A percentile compares a stretch with the other conserved stretches of the same genome.
Conservation (phyloP, 2,113 vertebrate genomes). For the Arenaria interpres region DNA sequence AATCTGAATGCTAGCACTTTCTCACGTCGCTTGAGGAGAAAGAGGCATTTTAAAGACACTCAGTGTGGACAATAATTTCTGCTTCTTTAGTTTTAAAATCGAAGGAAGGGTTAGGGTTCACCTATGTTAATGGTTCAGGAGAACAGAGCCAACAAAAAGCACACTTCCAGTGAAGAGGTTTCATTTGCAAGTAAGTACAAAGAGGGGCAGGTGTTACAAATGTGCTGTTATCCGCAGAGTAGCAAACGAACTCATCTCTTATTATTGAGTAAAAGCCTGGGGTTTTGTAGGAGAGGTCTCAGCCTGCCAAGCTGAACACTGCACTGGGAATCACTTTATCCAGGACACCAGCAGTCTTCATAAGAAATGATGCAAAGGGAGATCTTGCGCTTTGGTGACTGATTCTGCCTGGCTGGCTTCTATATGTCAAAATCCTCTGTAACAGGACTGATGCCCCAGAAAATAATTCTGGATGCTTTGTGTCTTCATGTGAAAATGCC, state of each 20-base stretch:
- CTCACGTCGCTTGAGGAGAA: not conserved
- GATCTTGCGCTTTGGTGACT: not conserved
- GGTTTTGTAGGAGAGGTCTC: not conserved
- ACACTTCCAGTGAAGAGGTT: not conserved
- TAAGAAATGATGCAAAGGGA: not conserved
- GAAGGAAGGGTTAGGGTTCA: not conserved
- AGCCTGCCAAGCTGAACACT: not conserved
- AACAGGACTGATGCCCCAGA: not conserved
- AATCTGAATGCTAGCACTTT: not conserved
- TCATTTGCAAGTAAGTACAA: not conserved
- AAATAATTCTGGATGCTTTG: not conserved
- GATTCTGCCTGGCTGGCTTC: not conserved
- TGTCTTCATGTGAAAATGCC: not conserved
- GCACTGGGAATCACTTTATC: not conserved
- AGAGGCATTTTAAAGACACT: not conserved
- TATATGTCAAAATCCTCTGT: not conserved
- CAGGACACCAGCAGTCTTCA: not conserved
- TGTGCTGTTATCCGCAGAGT: not conserved
- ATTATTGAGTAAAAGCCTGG: not conserved
- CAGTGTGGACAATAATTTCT: not conserved
- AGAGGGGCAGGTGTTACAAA: not conserved
- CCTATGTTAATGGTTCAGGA: not conserved
- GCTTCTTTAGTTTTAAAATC: not conserved
- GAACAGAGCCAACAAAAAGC: not conserved
- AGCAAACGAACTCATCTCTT: not conserved